Base-by-base conservation (phyloP, 2,797 vertebrate genomes). In the Gobionotothen gibberifrons region DNA sequence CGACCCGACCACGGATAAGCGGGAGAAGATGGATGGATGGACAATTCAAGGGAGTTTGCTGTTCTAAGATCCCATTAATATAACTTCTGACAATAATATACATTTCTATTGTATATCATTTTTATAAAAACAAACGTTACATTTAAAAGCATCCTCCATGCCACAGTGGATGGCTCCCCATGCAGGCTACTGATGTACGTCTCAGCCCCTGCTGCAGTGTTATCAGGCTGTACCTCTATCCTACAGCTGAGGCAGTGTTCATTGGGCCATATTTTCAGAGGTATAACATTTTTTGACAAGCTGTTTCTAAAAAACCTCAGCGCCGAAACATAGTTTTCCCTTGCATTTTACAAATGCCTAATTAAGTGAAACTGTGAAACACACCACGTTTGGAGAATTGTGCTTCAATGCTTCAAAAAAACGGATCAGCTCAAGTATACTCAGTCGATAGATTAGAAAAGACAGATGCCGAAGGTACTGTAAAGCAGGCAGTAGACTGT, bases 381-480 rank as follows among this genome's bases (percentile, higher is more conserved):
- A 46, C 11, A 39, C 1, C 55, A 32, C 46, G 76, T 7, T 42
- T 59, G 17, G 4, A 76, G 53, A 3, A 52, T 58, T 21, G 32
- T 14, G 21, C 17, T 36, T 5, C 39, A 8, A 19, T 12, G 36
- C 42, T 56, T 62, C n/a, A 22, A n/a, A 55, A 64, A 49, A 58
- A 85, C 71, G 77, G 53, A 74, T 83, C 75, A 58, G 60, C 47
- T 70, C 61, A 62, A 78, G 60, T 17, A 26, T 26, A 17, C 57
- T 48, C 32, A 13, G 43, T 0, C 74, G 65, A 86, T 70, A 49
- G 62, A 90, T 83, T 48, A 17, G 49, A 67, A 77, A 76, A 61
- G 69, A 78, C 78, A 86, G 69, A 68, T 63, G 71, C 84, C 64
- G 15, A 82, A 81, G 82, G 80, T 83, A 14, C 26, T 69, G 48